Base-by-base conservation (phyloP, 2,797 vertebrate genomes). In the Crenichthys baileyi region DNA sequence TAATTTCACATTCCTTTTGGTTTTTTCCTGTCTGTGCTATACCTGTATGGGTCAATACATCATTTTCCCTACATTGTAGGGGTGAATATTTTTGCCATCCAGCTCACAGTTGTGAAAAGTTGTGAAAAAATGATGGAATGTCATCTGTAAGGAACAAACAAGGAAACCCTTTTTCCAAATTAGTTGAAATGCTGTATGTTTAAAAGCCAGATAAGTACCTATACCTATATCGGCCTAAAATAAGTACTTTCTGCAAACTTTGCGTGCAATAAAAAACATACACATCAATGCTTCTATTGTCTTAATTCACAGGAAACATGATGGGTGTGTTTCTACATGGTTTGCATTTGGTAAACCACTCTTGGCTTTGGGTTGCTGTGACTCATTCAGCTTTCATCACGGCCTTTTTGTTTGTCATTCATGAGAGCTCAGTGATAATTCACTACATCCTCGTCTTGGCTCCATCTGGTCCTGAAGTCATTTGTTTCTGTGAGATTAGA, bases 371-470 rank as follows among this genome's bases (percentile, higher is more conserved):
- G 46, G 44, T 44, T 26, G n/a, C 24, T 70, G 41, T 70, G 44
- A 70, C 67, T 70, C 41, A 70, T 48, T 48, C 67, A 48, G n/a
- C 44, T 46, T 46, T 70, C 67, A 24, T 48, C 48, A 16, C 24
- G 16, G 67, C 12, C 67, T 26, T 41, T 70, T 46, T 8, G 67
- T 7, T 7, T 15, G 41, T 24, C 67, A 46, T 70, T 46, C 41
- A 70, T 16, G 67, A 70, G 41, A 46, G 67, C 67, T 46, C 41
- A 26, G 67, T 29, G 72, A 51, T 86, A 87, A 90, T 78, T 84
- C 77, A 73, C 51, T 79, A 50, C 70, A 58, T 76, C 72, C 76
- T 55, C 56, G 31, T 53, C 56, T 75, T 29, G 22, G 65, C 83
- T 79, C 44, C 71, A 55, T 29, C 51, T 3, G 6, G 53, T 31